Conservation (phyloP, 2,888 invertebrate species). For the Amiota minor region DNA sequence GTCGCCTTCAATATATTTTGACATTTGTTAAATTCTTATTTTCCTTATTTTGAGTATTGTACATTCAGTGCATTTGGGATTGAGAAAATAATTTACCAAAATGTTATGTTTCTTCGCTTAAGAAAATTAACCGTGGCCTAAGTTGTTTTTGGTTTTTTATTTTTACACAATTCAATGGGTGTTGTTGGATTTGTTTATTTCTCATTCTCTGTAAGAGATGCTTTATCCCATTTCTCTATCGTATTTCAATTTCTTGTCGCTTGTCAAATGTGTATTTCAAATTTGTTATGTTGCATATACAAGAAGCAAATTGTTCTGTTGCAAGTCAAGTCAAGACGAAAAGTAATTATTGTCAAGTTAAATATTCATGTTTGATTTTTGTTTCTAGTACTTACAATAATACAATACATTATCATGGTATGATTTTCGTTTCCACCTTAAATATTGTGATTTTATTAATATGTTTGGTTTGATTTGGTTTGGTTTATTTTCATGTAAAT, state of each 20-base stretch:
- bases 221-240: neutral
- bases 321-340: conserved; percentile 37
- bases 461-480: conserved; percentile 39
- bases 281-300: conserved; percentile 31
- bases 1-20: conserved; percentile 68
- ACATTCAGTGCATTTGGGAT: conserved; percentile 55
- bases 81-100: conserved; percentile 38
- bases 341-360: conserved; percentile 61
- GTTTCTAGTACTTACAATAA: neutral
- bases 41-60: too few species aligned
- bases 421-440: neutral
- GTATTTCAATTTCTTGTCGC: neutral
- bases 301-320: conserved; percentile 23
- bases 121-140: conserved; percentile 11
- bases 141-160: too few species aligned
- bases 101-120: conserved; percentile 14
- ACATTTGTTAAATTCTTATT: conserved; percentile 62
- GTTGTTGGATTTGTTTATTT: too few species aligned
- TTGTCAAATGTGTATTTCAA: conserved; percentile 14
- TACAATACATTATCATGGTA: neutral
- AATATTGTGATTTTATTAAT: neutral
- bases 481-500: conserved; percentile 17
- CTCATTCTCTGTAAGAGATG: neutral
- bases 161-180: too few species aligned
- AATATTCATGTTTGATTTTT: conserved; percentile 34